A percentile compares a stretch with the other conserved stretches of the same genome.
Evolutionary conservation across 1,140 invertebrate genomes (phyloP).

Genomic region (Drosophila truncata): DNA sequence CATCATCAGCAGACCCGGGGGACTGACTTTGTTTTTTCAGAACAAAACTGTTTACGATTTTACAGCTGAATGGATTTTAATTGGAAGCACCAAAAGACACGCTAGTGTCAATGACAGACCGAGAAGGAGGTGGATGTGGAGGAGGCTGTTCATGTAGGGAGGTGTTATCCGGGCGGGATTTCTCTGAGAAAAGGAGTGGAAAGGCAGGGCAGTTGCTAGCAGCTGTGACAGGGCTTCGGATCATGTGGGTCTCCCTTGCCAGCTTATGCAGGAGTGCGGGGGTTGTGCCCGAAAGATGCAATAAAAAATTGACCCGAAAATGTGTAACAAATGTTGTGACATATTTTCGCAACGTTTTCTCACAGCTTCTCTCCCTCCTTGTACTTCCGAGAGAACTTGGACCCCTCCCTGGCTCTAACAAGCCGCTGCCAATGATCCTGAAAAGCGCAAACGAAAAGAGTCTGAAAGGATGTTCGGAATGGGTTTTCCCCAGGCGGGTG

Average conservation of each 20-base stretch:
- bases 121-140: background rate
- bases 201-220: conserved; percentile 39
- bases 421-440: conserved; percentile 79
- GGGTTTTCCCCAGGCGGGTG: conserved; percentile 49
- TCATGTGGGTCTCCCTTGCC: conserved; percentile 42
- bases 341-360: conserved; percentile 76
- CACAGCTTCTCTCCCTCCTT: conserved; percentile 6
- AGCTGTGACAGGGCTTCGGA: conserved; percentile 61
- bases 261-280: conserved; percentile 33
- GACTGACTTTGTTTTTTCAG: conserved; percentile 3
- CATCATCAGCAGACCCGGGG: conserved; percentile 32
- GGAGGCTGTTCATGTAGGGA: background rate
- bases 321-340: conserved; percentile 84
- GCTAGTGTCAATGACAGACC: conserved; percentile 72
- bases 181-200: conserved; percentile 4
- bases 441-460: conserved; percentile 70
- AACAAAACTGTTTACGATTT: conserved; percentile 78
- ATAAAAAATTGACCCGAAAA: conserved; percentile 84
- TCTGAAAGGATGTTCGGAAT: conserved; percentile 71
- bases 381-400: background rate
- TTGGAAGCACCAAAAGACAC: conserved; percentile 79
- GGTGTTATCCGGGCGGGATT: background rate
- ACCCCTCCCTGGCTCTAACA: background rate
- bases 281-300: conserved; percentile 44
- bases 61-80: conserved; percentile 80